These are phyloP conservation scores for Columbina picui DNA, from an alignment of 2,113 vertebrate genomes.

Conservation along the genomic window DNA sequence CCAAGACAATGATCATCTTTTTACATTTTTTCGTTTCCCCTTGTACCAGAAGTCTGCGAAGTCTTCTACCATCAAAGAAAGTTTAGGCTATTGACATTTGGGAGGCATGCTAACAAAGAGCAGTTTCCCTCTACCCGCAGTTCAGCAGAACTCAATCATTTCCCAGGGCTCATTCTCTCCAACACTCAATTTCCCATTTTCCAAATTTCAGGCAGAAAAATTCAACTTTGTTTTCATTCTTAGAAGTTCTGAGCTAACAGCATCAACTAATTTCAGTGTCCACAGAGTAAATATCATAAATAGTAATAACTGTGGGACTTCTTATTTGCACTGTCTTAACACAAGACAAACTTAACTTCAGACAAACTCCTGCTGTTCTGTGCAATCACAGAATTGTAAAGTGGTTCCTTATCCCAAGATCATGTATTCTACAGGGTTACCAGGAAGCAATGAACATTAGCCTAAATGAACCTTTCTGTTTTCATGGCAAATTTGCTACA, in stretches of 20 bases:
- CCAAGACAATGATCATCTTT: background rate
- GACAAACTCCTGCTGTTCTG: background rate
- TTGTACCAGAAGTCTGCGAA: background rate
- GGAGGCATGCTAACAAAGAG: fast-evolving
- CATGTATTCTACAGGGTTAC: background rate
- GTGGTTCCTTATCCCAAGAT: background rate
- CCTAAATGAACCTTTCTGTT: background rate
- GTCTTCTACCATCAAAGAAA: background rate
- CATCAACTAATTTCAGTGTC: background rate
- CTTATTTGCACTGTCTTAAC: background rate
- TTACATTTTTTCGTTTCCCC: background rate
- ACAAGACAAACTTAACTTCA: background rate
- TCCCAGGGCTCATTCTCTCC: background rate
- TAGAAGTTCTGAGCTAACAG: background rate
- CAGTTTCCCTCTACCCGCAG: background rate
- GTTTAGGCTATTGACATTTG: background rate
- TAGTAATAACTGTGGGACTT: background rate
- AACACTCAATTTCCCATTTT: background rate
- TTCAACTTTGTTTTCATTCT: background rate
- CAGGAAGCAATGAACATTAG: background rate
- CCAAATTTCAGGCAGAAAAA: background rate
- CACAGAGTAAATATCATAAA: background rate
- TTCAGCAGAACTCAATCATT: background rate
- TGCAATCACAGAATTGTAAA: background rate
- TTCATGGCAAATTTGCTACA: background rate